Base-by-base conservation (phyloP, 2,113 vertebrate species). In the Miniopterus natalensis region DNA sequence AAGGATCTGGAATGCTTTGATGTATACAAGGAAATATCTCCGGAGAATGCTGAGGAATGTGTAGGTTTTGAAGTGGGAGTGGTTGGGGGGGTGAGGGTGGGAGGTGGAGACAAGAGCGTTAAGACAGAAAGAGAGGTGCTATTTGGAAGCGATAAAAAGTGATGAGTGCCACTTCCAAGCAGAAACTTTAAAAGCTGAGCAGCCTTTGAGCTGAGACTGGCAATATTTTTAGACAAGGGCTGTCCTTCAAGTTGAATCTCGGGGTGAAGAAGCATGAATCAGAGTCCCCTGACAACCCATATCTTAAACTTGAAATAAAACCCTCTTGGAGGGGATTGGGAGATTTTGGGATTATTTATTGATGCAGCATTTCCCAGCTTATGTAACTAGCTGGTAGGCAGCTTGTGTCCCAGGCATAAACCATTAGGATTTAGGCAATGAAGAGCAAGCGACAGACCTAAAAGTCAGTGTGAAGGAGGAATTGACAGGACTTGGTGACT, bases 381-480 rank as follows among this genome's bases (percentile, higher is more conserved):
- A 55, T 13, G 9, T 17, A 84, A 68, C 7, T 20, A 66, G 45
- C 27, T 57, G 20, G 11, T 21, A 85, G 66, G 51, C 23, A 47
- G 13, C 86, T 92, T 78, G 27, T 29, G 49, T 83, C 14, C 29
- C 25, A 81, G 74, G 25, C 11, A 2, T 61, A 59, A 70, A 94
- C 13, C n/a, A 5, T 15, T 77, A 68, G 11, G 21, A 68, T 53
- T 61, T 78, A 81, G 63, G 6, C 36, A 92, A 13, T 63, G 49
- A 73, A 81, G 55, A 78, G 27, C 1, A 40, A 73, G 49, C 59
- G 66, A 66, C n/a, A 73, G 75, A 92, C 66, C n/a, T 57, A 49
- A 80, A 96, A 65, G 27, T 88, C 36, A 57, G 25, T 95, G 29
- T 78, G 18, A 86, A 81, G 29, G n/a, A 92, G 75, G 23, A 73